Evolutionary conservation across 1,140 invertebrate species (phyloP), one percentile per base, ranked within the genome.

Genomic region (Penaeus vannamei): DNA sequence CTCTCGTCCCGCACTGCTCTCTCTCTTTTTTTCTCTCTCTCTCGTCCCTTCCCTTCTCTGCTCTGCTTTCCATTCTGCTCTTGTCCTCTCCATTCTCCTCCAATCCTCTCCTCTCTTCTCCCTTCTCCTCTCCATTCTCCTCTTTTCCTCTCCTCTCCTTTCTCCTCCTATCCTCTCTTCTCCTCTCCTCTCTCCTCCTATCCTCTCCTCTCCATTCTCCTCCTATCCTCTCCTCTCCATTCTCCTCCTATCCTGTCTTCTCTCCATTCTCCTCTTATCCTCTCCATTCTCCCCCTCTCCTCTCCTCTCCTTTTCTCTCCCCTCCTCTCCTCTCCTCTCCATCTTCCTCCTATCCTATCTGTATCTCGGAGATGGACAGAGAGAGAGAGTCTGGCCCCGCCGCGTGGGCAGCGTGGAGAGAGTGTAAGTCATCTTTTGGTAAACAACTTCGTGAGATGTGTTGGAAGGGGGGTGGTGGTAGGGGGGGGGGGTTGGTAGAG

Each of bases 111-210:
- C 29, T 32, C 29, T 32, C 29, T 32, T 12, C 32, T 26, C 3
- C 46, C 10, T 17, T 82, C 80, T 82, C 80, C 60, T 46, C 60
- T 46, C 60, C 80, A 60, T 46, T 82, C 80, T 82, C 80, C 60
- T 46, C 60, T 46, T 82, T 46, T 83, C 81, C 61, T 53, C 61
- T 53, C 61, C 81, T 83, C 81, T 83, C 81, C 61, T 53, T 83
- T 53, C 61, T 53, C 61, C 81, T 84, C 60, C 64, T 60, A 64
- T 60, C 64, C 82, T 84, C 82, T 84, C 82, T 84, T 60, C 64
- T 60, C 64, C 82, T 84, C 82, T 84, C 82, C 64, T 60, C 60
- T 46, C 60, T 46, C 60, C 80, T 82, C 80, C 60, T 2, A 36
- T 26, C 32, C 76, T 77, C 76, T 77, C 36, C 5, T 5, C 5